Conservation (phyloP, 2,113 vertebrate genomes). For the Nycticebus coucang region DNA sequence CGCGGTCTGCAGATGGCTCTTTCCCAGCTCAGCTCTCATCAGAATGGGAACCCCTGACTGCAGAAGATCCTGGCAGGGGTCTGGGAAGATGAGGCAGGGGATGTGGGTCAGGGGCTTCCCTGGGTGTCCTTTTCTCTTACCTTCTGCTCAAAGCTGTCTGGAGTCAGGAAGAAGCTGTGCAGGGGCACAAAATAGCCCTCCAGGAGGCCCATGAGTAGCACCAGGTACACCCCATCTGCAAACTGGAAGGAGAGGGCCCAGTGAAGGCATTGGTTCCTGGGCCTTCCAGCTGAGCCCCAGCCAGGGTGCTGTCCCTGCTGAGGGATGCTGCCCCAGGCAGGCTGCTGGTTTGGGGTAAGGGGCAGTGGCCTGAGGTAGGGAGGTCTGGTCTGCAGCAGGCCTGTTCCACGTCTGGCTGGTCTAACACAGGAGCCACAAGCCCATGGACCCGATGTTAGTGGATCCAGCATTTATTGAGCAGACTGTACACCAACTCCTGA, state of each 20-base stretch:
- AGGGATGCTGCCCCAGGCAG: background rate
- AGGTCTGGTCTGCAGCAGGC: background rate
- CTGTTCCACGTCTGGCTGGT: background rate
- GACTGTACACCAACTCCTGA: background rate
- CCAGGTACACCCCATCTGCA: constrained; percentile 98
- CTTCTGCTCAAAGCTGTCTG: constrained; percentile 99
- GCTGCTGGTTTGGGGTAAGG: fast-evolving
- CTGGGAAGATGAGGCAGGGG: background rate
- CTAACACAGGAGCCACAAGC: background rate
- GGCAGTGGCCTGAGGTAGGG: background rate
- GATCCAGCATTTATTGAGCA: background rate
- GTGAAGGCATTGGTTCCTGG: background rate
- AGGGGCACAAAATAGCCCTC: constrained; percentile 98
- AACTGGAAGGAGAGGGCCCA: constrained; percentile 86
- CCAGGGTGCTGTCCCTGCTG: background rate
- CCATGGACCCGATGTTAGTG: fast-evolving
- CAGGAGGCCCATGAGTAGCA: constrained; percentile 97
- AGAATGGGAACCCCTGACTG: background rate
- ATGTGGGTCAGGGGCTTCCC: background rate
- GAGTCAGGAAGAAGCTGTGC: constrained; percentile 98
- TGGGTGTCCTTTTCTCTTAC: constrained; percentile 78
- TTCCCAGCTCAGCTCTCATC: background rate
- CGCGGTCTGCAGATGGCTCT: background rate
- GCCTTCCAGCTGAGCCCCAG: background rate
- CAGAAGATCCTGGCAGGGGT: background rate